Evolutionary conservation across 1,140 invertebrate species (phyloP).

Genomic region (Bilobella aurantiaca): DNA sequence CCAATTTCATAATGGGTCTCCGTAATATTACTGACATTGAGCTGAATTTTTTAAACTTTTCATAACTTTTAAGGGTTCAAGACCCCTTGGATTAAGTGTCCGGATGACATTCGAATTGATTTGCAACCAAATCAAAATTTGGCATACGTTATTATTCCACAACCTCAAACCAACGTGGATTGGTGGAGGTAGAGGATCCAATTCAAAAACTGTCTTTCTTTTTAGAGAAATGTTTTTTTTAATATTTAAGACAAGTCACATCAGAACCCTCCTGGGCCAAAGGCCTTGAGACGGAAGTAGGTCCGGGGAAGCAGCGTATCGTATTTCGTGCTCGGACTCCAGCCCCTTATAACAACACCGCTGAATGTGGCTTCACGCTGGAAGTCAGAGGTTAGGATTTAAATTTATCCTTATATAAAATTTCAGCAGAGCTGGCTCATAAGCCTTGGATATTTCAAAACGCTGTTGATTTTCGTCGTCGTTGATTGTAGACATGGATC

Average conservation of each 20-base stretch:
- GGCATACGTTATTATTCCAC: constrained; percentile 50
- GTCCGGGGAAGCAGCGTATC: constrained; percentile 48
- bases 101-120: constrained; percentile 48
- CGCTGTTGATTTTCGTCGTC: no score
- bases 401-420: no score
- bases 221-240: background rate
- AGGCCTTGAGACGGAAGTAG: constrained; percentile 50
- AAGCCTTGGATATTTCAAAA: no score
- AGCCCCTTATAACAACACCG: constrained; percentile 47
- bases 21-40: no score
- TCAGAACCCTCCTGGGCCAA: constrained; percentile 53
- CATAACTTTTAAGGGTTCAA: no score
- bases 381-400: constrained; percentile 46
- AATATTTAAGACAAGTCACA: constrained; percentile 33
- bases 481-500: constrained; percentile 51
- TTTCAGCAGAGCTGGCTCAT: no score
- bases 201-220: background rate
- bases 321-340: constrained; percentile 43
- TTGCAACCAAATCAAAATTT: constrained; percentile 46
- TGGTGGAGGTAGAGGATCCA: constrained; percentile 46
- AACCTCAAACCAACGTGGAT: constrained; percentile 56
- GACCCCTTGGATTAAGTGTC: constrained; percentile 53
- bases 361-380: constrained; percentile 51
- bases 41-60: no score
- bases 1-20: no score